phyloP scores from a whole-genome alignment of 1,140 invertebrate genomes.

The Neodiprion lecontei region DNA sequence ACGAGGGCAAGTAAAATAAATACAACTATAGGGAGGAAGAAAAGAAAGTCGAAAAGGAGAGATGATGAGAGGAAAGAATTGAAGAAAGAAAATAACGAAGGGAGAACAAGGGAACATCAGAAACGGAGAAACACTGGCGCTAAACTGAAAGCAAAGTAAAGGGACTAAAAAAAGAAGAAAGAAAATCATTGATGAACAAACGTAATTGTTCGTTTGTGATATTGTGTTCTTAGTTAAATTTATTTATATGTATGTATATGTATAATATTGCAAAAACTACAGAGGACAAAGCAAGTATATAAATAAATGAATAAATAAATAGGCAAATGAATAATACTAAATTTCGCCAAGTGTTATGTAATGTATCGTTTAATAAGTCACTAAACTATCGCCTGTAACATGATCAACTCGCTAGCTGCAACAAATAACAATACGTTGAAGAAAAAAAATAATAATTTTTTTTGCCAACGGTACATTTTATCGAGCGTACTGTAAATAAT shows the following conservation, averaged over 20 bases:
- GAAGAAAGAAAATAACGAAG: background rate
- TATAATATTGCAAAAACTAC: background rate
- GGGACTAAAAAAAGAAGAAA: background rate
- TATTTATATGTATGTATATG: conserved; percentile 12
- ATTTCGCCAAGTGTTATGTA: conserved; percentile 1
- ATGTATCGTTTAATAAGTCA: too few relatives aligned
- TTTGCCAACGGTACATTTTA: background rate
- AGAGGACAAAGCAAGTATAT: background rate
- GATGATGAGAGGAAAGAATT: background rate
- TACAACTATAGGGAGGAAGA: background rate
- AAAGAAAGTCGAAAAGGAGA: background rate
- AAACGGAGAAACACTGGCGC: conserved; percentile 11
- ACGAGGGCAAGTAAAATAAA: background rate
- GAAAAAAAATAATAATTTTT: background rate
- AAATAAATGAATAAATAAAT: background rate
- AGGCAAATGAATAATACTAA: background rate
- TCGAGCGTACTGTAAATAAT: background rate
- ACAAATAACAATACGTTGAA: background rate
- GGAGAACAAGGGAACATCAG: background rate
- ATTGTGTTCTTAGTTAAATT: conserved; percentile 19
- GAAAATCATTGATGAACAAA: conserved; percentile 8
- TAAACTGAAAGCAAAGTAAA: background rate
- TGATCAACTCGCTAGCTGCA: background rate
- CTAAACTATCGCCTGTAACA: background rate
- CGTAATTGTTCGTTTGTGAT: conserved; percentile 15